These are phyloP conservation scores for Scaptomyza pallida DNA, from an alignment of 1,140 invertebrate genomes.

Conservation along the genomic window DNA sequence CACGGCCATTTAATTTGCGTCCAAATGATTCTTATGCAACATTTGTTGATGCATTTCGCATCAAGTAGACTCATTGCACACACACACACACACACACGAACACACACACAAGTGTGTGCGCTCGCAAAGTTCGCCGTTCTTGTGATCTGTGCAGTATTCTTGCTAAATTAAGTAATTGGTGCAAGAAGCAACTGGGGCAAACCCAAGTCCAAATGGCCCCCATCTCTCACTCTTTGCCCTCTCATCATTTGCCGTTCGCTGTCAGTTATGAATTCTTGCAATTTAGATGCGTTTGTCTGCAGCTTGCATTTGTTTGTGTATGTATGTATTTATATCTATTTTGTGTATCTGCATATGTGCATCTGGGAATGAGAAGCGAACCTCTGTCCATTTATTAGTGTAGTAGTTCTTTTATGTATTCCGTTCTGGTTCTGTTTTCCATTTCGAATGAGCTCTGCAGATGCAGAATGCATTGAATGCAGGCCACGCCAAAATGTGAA, in stretches of 20 bases:
- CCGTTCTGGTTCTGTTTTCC: constrained; percentile 58
- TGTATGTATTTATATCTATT: constrained; percentile 60
- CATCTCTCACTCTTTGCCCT: background rate
- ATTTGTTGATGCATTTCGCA: constrained; percentile 61
- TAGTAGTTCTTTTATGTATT: constrained; percentile 33
- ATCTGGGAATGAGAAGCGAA: constrained; percentile 39
- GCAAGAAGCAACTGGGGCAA: constrained; percentile 48
- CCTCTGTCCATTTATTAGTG: constrained; percentile 37
- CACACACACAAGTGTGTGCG: background rate
- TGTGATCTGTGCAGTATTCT: constrained; percentile 58
- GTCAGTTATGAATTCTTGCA: constrained; percentile 60
- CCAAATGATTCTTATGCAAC: constrained; percentile 63
- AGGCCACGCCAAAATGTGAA: constrained; percentile 29
- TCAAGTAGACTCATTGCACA: background rate
- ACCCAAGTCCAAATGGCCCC: constrained; percentile 6
- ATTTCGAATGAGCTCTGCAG: constrained; percentile 63
- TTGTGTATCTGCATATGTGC: constrained; percentile 41
- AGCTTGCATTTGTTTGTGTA: constrained; percentile 3
- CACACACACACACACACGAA: background rate
- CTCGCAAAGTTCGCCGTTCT: constrained; percentile 1
- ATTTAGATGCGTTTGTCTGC: constrained; percentile 53
- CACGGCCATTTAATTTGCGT: constrained; percentile 25
- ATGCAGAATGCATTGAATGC: constrained; percentile 44
- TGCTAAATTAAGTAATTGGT: constrained; percentile 79
- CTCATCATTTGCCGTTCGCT: background rate